phyloP scores from a whole-genome alignment of 2,888 invertebrate species.

The Andrena trimmerana region DNA sequence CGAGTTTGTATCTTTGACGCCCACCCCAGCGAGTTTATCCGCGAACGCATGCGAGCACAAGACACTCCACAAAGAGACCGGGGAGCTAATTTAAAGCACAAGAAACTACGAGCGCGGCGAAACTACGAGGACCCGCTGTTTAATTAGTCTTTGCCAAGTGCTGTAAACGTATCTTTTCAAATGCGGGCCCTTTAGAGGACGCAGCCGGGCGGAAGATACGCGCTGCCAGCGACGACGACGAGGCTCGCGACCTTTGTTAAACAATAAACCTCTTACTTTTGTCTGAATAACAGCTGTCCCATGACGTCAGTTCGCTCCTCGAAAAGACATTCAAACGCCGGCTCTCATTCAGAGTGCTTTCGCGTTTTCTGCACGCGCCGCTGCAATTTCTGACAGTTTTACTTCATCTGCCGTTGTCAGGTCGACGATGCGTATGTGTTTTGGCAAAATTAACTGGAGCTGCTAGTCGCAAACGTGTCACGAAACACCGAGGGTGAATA shows the following conservation, averaged over 20 bases:
- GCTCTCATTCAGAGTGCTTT: neutral
- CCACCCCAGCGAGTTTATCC: slow-evolving; percentile 31
- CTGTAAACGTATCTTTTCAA: slow-evolving; percentile 52
- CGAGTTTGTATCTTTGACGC: slow-evolving; percentile 37
- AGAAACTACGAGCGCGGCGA: slow-evolving; percentile 41
- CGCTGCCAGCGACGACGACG: slow-evolving; percentile 19
- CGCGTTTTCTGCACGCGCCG: neutral
- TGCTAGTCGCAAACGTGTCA: neutral
- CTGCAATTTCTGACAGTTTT: neutral
- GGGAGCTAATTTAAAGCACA: slow-evolving; percentile 51
- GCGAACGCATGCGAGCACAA: slow-evolving; percentile 8
- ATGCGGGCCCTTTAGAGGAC: slow-evolving; percentile 51
- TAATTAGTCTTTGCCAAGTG: slow-evolving; percentile 51
- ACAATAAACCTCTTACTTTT: slow-evolving; percentile 27
- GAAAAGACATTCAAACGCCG: neutral
- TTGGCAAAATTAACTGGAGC: neutral
- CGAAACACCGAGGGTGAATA: neutral
- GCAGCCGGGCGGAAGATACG: slow-evolving; percentile 37
- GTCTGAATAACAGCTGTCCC: neutral
- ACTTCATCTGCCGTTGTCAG: neutral
- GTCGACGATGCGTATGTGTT: neutral
- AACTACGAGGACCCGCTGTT: slow-evolving; percentile 52
- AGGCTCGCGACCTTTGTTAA: slow-evolving; percentile 13
- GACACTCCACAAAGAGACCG: slow-evolving; percentile 13
- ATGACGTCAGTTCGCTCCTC: neutral